Evolutionary conservation across 2,888 invertebrate genomes (phyloP).

Genomic region (Junonia oenone): DNA sequence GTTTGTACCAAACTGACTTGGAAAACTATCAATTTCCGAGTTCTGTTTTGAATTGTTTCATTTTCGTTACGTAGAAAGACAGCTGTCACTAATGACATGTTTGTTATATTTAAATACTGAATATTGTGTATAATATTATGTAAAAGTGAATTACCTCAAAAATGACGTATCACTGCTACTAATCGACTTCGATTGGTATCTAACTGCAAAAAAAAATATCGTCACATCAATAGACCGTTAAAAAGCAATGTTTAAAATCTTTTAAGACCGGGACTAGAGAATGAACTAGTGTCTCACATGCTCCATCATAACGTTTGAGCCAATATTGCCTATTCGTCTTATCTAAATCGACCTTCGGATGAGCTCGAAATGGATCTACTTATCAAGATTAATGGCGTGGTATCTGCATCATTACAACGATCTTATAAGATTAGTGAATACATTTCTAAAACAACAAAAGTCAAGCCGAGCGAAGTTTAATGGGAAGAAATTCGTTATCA

Average conservation of each 20-base stretch:
- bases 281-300: not conserved
- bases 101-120: constrained; percentile 15
- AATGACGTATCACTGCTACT: no score
- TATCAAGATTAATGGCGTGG: constrained; percentile 62
- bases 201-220: no score
- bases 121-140: not conserved
- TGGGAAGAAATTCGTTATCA: constrained; percentile 4
- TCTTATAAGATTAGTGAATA: constrained; percentile 23
- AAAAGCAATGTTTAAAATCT: no score
- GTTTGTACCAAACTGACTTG: constrained; percentile 26
- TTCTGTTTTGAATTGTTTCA: constrained; percentile 30
- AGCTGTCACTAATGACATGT: constrained; percentile 28
- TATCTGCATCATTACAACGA: constrained; percentile 34
- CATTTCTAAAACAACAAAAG: not conserved
- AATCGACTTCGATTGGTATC: no score
- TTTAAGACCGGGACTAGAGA: no score
- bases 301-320: constrained; percentile 1
- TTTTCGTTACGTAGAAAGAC: constrained; percentile 31
- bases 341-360: constrained; percentile 61
- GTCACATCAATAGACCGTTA: no score
- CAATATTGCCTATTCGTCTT: constrained; percentile 38
- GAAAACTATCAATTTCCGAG: constrained; percentile 33
- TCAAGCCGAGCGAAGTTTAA: constrained; percentile 11
- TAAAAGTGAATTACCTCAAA: not conserved
- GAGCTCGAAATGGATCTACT: constrained; percentile 51